A percentile compares a stretch with the other conserved stretches of the same genome.
Conservation (phyloP, 1,140 invertebrate genomes). For the Magallana angulata region DNA sequence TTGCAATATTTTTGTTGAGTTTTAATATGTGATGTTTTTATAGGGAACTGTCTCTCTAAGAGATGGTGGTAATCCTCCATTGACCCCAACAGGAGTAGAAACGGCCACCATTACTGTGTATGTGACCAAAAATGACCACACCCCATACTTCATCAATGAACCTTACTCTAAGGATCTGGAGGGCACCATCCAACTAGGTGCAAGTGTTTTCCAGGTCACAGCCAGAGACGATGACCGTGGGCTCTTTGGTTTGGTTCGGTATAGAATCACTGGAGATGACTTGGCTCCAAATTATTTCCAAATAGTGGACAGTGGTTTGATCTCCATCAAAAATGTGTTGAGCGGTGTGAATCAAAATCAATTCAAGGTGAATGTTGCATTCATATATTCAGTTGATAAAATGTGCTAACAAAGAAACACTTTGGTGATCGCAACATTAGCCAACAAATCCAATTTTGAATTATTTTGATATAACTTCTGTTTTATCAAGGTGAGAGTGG, state of each 20-base stretch:
- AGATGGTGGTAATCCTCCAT: slow-evolving; percentile 59
- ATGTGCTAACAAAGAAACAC: too few relatives aligned
- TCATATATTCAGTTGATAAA: too few relatives aligned
- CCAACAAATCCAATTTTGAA: background rate
- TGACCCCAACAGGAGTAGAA: slow-evolving; percentile 13
- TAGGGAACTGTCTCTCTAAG: slow-evolving; percentile 61
- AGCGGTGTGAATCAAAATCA: slow-evolving; percentile 40
- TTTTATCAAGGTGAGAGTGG: slow-evolving; percentile 66
- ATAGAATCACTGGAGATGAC: slow-evolving; percentile 49
- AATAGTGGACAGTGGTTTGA: slow-evolving; percentile 61
- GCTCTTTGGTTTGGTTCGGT: slow-evolving; percentile 52
- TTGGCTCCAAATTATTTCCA: slow-evolving; percentile 58
- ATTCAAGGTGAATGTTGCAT: slow-evolving; percentile 3
- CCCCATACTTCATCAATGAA: slow-evolving; percentile 63
- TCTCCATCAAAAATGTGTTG: slow-evolving; percentile 63
- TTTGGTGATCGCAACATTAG: too few relatives aligned
- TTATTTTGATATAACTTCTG: background rate
- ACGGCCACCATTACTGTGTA: slow-evolving; percentile 59
- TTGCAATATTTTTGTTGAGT: background rate
- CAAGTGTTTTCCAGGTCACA: slow-evolving; percentile 50
- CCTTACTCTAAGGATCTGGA: slow-evolving; percentile 61
- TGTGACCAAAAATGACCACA: slow-evolving; percentile 65
- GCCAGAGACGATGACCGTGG: slow-evolving; percentile 63
- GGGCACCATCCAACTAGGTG: slow-evolving; percentile 44
- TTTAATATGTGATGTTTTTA: slow-evolving; percentile 39